phyloP scores from a whole-genome alignment of 2,888 invertebrate species.

The Leptura quadrifasciata region DNA sequence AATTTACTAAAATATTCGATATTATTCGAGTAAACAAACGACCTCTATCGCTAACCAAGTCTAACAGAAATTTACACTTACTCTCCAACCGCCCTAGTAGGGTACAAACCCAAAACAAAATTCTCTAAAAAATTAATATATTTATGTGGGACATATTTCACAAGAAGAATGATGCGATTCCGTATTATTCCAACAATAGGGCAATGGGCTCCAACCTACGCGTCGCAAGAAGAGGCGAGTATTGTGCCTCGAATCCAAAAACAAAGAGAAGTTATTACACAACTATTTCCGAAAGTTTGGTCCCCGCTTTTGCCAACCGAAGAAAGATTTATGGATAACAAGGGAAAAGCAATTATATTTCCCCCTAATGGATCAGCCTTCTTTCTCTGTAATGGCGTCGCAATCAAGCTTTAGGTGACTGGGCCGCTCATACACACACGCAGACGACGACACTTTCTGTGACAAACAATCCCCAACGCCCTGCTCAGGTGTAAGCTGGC shows the following conservation, averaged over 20 bases:
- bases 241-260: conserved; percentile 36
- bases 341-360: conserved; percentile 40
- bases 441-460: conserved; percentile 33
- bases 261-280: conserved; percentile 41
- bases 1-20: too few relatives aligned
- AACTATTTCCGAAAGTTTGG: conserved; percentile 41
- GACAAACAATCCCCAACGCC: conserved; percentile 29
- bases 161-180: background rate
- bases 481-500: conserved; percentile 38
- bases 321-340: conserved; percentile 44
- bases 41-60: too few relatives aligned
- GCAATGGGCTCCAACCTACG: conserved; percentile 1
- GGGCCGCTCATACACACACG: conserved; percentile 28
- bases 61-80: too few relatives aligned
- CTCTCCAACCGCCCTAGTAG: too few relatives aligned
- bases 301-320: conserved; percentile 36
- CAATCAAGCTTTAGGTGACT: conserved; percentile 37
- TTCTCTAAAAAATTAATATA: too few relatives aligned
- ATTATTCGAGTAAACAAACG: too few relatives aligned
- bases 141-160: too few relatives aligned
- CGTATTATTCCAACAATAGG: background rate
- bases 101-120: too few relatives aligned
- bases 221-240: conserved; percentile 3
- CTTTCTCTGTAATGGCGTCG: conserved; percentile 34
- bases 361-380: conserved; percentile 39